Percentiles rank a stretch among this genome's conserved stretches.
Evolutionary conservation across 2,888 invertebrate genomes (phyloP).

Genomic region (Sphaeridia pumilis): DNA sequence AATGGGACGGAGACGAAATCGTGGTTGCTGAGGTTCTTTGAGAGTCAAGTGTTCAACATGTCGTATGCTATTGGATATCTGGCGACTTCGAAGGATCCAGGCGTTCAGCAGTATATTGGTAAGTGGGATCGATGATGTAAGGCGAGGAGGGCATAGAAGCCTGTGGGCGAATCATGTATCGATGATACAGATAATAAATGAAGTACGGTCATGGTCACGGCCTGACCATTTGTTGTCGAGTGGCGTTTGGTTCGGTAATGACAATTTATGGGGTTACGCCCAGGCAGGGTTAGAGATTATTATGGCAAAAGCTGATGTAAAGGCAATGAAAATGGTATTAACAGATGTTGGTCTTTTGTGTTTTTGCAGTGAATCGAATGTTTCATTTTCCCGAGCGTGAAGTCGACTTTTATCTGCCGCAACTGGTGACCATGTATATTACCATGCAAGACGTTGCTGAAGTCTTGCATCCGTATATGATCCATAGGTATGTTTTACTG

Average conservation of each 20-base stretch:
- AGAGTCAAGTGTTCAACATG: constrained; percentile 95
- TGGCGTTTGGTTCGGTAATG: too few relatives aligned
- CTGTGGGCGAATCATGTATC: too few relatives aligned
- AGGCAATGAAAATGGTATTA: too few relatives aligned
- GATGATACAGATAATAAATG: too few relatives aligned
- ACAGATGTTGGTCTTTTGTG: constrained; percentile 18
- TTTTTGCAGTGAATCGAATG: constrained; percentile 69
- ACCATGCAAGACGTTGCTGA: constrained; percentile 96
- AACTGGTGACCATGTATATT: constrained; percentile 95
- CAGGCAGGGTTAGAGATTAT: too few relatives aligned
- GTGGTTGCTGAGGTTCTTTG: constrained; percentile 73
- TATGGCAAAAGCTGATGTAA: too few relatives aligned
- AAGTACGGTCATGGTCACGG: too few relatives aligned
- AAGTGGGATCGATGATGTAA: constrained; percentile 37
- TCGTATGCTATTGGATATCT: constrained; percentile 96
- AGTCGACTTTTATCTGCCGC: constrained; percentile 96
- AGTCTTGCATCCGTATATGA: constrained; percentile 70
- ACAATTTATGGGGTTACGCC: too few relatives aligned
- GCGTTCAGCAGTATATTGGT: constrained; percentile 93
- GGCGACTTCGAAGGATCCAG: constrained; percentile 95
- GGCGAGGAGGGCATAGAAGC: too few relatives aligned
- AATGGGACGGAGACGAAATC: constrained; percentile 37
- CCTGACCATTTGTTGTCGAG: too few relatives aligned
- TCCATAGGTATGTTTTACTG: constrained; percentile 53
- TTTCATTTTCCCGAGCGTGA: constrained; percentile 85